A percentile compares a stretch with the other conserved stretches of the same genome.
Evolutionary conservation across 2,797 vertebrate genomes (phyloP).

Genomic region (Lagodon rhomboides): DNA sequence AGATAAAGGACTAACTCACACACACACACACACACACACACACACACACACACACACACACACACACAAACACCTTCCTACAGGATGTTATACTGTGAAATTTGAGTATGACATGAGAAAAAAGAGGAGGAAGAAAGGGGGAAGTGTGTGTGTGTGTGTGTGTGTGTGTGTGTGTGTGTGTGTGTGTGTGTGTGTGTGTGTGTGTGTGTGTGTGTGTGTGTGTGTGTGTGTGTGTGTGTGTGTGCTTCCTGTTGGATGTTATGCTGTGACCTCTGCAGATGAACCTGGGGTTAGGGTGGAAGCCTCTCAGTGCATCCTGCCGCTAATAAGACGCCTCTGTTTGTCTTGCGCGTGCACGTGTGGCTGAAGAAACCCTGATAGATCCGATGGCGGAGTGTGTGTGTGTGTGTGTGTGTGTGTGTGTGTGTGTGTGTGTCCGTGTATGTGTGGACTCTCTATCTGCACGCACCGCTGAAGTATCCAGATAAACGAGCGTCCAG

Average conservation of each 20-base stretch:
- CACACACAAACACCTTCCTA: constrained; percentile 23
- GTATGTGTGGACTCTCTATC: background rate
- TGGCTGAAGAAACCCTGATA: too few species aligned
- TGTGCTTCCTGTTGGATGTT: constrained; percentile 75
- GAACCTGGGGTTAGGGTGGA: constrained; percentile 62
- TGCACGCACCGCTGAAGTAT: constrained; percentile 34
- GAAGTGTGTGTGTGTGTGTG: constrained; percentile 15
- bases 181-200: constrained; percentile 22
- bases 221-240: constrained; percentile 24
- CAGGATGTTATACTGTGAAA: constrained; percentile 71
- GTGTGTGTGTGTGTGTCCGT: background rate
- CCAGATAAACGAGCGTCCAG: constrained; percentile 39
- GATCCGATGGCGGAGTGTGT: background rate
- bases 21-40: background rate
- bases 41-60: background rate
- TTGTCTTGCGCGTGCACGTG: constrained; percentile 14
- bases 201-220: constrained; percentile 22
- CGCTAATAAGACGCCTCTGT: constrained; percentile 47
- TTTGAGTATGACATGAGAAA: constrained; percentile 59
- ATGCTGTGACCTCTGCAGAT: constrained; percentile 69
- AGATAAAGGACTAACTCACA: background rate
- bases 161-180: constrained; percentile 23
- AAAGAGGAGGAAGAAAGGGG: constrained; percentile 31
- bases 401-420: background rate
- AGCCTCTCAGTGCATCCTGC: constrained; percentile 63